Conservation (phyloP, 2,113 vertebrate genomes). For the Naja naja region DNA sequence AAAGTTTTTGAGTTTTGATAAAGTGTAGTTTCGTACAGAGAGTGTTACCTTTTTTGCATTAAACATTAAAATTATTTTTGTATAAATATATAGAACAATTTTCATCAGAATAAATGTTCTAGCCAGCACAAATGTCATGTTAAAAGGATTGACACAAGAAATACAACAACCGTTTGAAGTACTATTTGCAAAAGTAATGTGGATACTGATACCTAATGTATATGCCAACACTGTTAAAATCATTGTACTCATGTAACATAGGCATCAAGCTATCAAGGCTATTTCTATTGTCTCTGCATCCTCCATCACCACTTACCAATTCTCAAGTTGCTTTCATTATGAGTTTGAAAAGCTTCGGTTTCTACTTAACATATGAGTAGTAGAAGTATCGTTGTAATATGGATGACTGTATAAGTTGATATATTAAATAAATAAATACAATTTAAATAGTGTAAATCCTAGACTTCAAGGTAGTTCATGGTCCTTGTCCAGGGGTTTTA, state of each 20-base stretch:
- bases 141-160: background rate
- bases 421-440: background rate
- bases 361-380: background rate
- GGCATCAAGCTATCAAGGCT: background rate
- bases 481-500: background rate
- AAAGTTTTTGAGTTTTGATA: background rate
- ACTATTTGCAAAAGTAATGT: background rate
- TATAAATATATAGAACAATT: background rate
- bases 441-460: background rate
- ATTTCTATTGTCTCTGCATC: background rate
- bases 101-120: background rate
- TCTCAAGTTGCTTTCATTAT: background rate
- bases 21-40: background rate
- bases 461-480: background rate
- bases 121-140: background rate
- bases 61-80: background rate
- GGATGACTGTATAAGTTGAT: background rate
- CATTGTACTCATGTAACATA: background rate
- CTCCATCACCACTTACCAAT: background rate
- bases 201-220: background rate
- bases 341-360: background rate
- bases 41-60: background rate
- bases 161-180: background rate
- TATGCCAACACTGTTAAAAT: background rate
- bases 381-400: background rate